phyloP scores from a whole-genome alignment of 1,140 invertebrate species.

The Drosophila pseudoananassae region DNA sequence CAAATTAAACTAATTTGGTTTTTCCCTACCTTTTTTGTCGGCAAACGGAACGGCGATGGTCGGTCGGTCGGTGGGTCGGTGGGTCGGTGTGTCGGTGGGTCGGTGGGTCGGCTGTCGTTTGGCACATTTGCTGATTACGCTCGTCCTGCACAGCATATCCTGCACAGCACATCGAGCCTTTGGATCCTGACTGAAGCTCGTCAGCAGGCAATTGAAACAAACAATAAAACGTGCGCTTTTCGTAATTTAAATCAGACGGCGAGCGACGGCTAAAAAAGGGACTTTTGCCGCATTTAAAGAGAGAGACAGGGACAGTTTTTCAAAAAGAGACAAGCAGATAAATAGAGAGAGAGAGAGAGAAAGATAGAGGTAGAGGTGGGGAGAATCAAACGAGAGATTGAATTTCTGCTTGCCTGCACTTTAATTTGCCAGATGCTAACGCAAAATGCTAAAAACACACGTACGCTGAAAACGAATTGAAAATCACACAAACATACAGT shows the following conservation, averaged over 20 bases:
- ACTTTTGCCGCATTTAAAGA: slow-evolving; percentile 60
- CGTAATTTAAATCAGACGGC: slow-evolving; percentile 74
- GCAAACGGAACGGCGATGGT: slow-evolving; percentile 2
- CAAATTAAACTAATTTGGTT: slow-evolving; percentile 80
- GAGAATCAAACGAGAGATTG: slow-evolving; percentile 77
- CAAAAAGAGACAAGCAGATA: slow-evolving; percentile 19
- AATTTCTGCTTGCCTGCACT: slow-evolving; percentile 81
- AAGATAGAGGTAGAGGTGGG: slow-evolving; percentile 4
- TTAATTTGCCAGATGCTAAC: slow-evolving; percentile 76
- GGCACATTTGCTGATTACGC: slow-evolving; percentile 80
- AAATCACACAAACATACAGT: slow-evolving; percentile 54
- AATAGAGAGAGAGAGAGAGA: not conserved
- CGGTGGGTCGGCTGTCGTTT: slow-evolving; percentile 27
- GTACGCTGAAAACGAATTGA: slow-evolving; percentile 62
- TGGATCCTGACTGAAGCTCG: slow-evolving; percentile 45
- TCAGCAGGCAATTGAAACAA: slow-evolving; percentile 80
- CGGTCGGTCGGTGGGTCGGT: not conserved
- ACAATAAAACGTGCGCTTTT: slow-evolving; percentile 81
- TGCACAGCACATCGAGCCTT: slow-evolving; percentile 4
- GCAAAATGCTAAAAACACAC: slow-evolving; percentile 74
- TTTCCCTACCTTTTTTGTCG: slow-evolving; percentile 45
- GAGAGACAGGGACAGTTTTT: slow-evolving; percentile 15
- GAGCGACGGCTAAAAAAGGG: slow-evolving; percentile 46
- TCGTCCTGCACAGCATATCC: slow-evolving; percentile 46
- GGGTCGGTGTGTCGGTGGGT: not conserved